Evolutionary conservation across 2,113 vertebrate species (phyloP), one percentile per base, ranked within the genome.

Genomic region (Paramormyrops kingsleyae): DNA sequence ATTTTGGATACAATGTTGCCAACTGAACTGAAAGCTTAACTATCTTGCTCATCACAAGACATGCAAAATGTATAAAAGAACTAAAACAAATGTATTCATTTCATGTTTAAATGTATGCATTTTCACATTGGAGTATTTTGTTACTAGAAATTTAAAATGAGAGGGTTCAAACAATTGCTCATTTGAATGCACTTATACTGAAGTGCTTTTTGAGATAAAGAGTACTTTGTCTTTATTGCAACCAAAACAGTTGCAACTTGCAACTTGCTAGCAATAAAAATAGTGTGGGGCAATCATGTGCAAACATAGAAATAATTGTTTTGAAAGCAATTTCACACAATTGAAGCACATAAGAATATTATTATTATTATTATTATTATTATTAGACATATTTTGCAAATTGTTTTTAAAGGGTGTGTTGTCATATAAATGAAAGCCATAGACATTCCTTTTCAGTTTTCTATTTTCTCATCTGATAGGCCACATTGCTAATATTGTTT

Each of bases 1-100:
- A 88, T 88, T 87, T 87, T 49, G 49, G 47, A 87, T 52, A 53
- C 19, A 27, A 87, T 52, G 85, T 87, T 87, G 27, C 85, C 59
- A 31, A 62, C 10, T 88, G 19, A 88, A 44, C 1, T 42, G 35
- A 35, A 88, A n/a, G 42, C 87, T 44, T n/a, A 44, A 59, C 17
- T 62, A 8, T 19, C 35, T 62, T 53, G 21, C 31, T 83, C 56
- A 77, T 89, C 77, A 83, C 35, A 39, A 52, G 50, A 66, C 17
- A 80, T 35, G n/a, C 6, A 52, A 50, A 47, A 88, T 70, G 42
- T 47, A 47, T 50, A 83, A 44, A 83, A 15, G 59, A 66, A 44
- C 15, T 47, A 42, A 12, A 66, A 31, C 9, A 27, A 87, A 39
- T 24, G 56, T 66, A 39, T 59, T 87, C 5, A 50, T 86, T 52